Conservation (phyloP, 1,140 invertebrate genomes). For the Dreissena polymorpha region DNA sequence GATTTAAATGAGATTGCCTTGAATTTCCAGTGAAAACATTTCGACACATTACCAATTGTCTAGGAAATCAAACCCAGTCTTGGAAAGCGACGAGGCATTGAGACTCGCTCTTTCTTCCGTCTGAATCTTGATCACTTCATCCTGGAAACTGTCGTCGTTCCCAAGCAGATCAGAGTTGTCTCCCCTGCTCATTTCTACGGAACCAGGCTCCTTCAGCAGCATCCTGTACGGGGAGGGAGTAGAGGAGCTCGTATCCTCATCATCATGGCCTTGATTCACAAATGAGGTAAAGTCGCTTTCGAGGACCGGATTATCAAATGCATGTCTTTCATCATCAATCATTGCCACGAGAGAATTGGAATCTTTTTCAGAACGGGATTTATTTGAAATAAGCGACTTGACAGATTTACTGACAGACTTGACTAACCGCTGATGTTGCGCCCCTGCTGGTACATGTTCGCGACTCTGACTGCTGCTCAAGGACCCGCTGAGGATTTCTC, state of each 20-base stretch:
- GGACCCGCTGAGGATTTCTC: slow-evolving; percentile 23
- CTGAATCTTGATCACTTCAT: background rate
- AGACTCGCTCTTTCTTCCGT: background rate
- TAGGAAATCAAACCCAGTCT: slow-evolving; percentile 53
- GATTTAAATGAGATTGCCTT: background rate
- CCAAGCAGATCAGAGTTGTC: background rate
- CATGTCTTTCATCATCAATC: slow-evolving; percentile 23
- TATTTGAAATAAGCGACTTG: slow-evolving; percentile 32
- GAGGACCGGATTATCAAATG: slow-evolving; percentile 50
- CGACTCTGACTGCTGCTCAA: background rate
- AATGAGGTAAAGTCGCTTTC: slow-evolving; percentile 39
- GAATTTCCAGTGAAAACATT: background rate
- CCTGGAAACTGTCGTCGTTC: slow-evolving; percentile 13
- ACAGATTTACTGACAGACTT: slow-evolving; percentile 40
- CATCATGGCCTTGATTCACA: slow-evolving; percentile 35
- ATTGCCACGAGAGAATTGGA: slow-evolving; percentile 9
- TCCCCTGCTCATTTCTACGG: slow-evolving; percentile 40
- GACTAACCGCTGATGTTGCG: background rate
- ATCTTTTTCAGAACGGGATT: slow-evolving; percentile 17
- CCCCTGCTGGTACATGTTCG: slow-evolving; percentile 1
- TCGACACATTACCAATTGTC: slow-evolving; percentile 42
- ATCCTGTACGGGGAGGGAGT: slow-evolving; percentile 47
- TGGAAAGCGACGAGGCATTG: slow-evolving; percentile 31
- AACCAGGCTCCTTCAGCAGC: slow-evolving; percentile 40
- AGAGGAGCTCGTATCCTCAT: slow-evolving; percentile 14